These are phyloP conservation scores for Volucella inflata DNA, from an alignment of 2,888 invertebrate genomes.

Conservation along the genomic window DNA sequence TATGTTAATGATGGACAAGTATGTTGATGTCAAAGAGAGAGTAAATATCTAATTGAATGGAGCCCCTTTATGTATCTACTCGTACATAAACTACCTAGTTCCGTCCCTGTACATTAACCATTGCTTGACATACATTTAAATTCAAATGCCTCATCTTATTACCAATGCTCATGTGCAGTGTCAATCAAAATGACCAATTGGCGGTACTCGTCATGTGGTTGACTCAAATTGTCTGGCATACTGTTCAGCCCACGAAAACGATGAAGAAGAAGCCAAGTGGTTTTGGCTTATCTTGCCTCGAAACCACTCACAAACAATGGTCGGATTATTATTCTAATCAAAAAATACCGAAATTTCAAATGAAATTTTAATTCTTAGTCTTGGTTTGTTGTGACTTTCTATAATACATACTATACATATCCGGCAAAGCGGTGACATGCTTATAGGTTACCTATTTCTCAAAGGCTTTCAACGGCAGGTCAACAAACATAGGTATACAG, in stretches of 20 bases:
- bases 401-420: background rate
- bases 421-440: conserved; percentile 9
- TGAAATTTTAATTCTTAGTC: conserved; percentile 11
- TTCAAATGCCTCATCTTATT: conserved; percentile 12
- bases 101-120: conserved; percentile 16
- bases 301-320: conserved; percentile 10
- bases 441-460: conserved; percentile 66
- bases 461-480: conserved; percentile 15
- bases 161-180: background rate
- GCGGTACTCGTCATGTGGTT: background rate
- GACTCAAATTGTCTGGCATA: conserved; percentile 3
- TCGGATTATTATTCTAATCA: conserved; percentile 21
- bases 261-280: background rate
- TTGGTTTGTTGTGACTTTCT: conserved; percentile 53
- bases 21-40: too few species aligned
- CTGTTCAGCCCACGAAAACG: background rate
- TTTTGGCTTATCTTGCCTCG: background rate
- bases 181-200: conserved; percentile 33
- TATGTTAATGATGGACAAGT: too few species aligned
- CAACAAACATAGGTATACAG: background rate
- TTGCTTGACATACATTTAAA: conserved; percentile 39
- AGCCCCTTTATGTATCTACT: background rate
- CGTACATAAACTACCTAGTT: background rate
- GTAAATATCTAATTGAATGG: background rate
- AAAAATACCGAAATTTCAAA: conserved; percentile 5